These are phyloP conservation scores for Theretra japonica DNA, from an alignment of 2,888 invertebrate genomes.

Conservation along the genomic window DNA sequence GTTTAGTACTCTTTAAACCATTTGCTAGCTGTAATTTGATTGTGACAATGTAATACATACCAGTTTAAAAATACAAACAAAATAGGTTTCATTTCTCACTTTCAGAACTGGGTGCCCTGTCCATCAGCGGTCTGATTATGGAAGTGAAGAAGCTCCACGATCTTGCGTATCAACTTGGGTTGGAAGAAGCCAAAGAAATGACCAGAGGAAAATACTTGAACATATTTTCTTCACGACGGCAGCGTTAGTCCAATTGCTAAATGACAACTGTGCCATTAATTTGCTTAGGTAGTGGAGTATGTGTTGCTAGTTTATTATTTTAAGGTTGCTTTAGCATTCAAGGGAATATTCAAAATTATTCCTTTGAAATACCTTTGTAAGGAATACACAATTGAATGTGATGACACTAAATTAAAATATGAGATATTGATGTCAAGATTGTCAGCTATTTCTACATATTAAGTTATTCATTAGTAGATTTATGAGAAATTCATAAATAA, in stretches of 20 bases:
- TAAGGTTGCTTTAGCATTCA: background rate
- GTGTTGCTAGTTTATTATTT: background rate
- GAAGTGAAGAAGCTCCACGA: conserved; percentile 98
- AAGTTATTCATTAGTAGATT: background rate
- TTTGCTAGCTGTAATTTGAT: no score
- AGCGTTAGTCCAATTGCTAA: conserved; percentile 52
- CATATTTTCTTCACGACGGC: conserved; percentile 86
- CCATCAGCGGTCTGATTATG: conserved; percentile 93
- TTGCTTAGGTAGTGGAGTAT: background rate
- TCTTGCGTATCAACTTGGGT: conserved; percentile 95
- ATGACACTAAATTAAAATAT: no score
- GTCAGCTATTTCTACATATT: background rate
- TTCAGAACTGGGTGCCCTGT: conserved; percentile 89
- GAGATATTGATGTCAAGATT: no score
- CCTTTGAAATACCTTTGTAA: no score
- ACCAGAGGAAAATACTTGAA: conserved; percentile 97
- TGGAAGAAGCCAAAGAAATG: conserved; percentile 98
- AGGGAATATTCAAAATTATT: no score
- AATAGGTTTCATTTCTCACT: conserved; percentile 13
- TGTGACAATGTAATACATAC: no score
- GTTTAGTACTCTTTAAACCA: background rate
- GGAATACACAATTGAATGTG: no score
- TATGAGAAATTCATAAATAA: conserved; percentile 9
- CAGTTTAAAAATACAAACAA: background rate
- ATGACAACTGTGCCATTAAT: background rate